Evolutionary conservation across 2,888 invertebrate species (phyloP), one percentile per base, ranked within the genome.

Genomic region (Chesias legatella): DNA sequence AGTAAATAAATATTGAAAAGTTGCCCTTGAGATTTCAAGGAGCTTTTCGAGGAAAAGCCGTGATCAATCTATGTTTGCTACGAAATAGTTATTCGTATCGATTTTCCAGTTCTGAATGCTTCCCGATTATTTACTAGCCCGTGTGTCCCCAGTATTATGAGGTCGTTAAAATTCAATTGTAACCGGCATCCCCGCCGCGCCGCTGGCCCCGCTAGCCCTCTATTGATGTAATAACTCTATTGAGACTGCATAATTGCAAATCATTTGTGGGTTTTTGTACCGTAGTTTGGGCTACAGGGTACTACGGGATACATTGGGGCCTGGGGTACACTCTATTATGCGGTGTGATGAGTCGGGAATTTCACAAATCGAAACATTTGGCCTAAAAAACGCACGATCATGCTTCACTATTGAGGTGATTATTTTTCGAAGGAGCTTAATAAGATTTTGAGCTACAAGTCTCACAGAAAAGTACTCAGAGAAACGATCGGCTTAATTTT

Each of bases 151-250:
- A 55, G 61, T 67, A 81, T 81, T 79, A 79, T 67, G 46, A 78
- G 78, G 74, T 86, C 84, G 82, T 86, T 86, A 84, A 85, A 85
- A 86, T 86, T 86, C 85, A 86, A 86, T 86, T 86, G 86, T 86
- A 71, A 74, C 70, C 61, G 65, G 71, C 75, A 73, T 63, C 79
- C 79, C 78, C 67, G 65, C 60, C 53, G 73, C 13, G 60, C 67
- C 63, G 66, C 60, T 60, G 58, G n/a, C 13, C 13, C 55, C 54
- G 50, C 45, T 51, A 53, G 36, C 68, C 73, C 74, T 70, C 77
- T 69, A 73, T 73, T 71, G 74, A 79, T 79, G 80, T 85, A 83
- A 84, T 85, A 84, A 82, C 75, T 82, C 82, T 67, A 84, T 84
- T 82, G 81, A 82, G 77, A 79, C 74, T 80, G 79, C 81, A 84